Percentiles rank a stretch among this genome's conserved stretches.
Conservation (phyloP, 2,888 invertebrate species). For the Cecidostiba fungosa region DNA sequence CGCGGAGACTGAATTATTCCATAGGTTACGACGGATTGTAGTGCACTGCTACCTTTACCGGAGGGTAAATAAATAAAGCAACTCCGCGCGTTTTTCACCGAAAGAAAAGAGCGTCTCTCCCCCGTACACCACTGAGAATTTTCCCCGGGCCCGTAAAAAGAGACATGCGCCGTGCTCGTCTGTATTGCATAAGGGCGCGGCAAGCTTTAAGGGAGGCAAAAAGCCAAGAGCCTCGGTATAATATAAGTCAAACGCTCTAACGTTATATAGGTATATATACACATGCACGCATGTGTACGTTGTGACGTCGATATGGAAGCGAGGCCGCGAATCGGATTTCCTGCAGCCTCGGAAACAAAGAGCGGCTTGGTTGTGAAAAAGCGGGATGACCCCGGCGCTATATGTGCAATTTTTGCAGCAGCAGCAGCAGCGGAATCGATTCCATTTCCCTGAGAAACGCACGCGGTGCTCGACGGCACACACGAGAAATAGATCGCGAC, state of each 20-base stretch:
- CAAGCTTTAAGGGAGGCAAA: conserved; percentile 23
- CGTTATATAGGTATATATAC: background rate
- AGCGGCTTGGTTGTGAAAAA: background rate
- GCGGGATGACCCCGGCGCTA: background rate
- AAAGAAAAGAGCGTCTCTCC: background rate
- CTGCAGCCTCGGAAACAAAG: background rate
- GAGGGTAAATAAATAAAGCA: background rate
- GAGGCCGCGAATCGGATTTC: conserved; percentile 39
- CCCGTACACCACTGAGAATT: background rate
- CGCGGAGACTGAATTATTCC: background rate
- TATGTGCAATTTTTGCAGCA: conserved; percentile 30
- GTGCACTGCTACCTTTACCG: background rate
- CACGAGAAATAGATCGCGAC: conserved; percentile 64
- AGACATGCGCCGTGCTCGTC: too few relatives aligned
- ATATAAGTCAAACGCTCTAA: background rate
- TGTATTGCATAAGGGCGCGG: conserved; percentile 42
- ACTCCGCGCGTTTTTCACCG: background rate
- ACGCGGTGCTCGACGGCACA: conserved; percentile 32
- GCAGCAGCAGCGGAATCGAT: conserved; percentile 68
- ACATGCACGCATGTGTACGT: background rate
- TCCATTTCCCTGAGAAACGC: conserved; percentile 74
- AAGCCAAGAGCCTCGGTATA: conserved; percentile 24
- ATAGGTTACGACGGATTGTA: background rate
- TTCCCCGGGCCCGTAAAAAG: background rate
- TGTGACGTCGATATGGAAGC: background rate